phyloP scores from a whole-genome alignment of 2,888 invertebrate genomes.

The Slavum lentiscoides region DNA sequence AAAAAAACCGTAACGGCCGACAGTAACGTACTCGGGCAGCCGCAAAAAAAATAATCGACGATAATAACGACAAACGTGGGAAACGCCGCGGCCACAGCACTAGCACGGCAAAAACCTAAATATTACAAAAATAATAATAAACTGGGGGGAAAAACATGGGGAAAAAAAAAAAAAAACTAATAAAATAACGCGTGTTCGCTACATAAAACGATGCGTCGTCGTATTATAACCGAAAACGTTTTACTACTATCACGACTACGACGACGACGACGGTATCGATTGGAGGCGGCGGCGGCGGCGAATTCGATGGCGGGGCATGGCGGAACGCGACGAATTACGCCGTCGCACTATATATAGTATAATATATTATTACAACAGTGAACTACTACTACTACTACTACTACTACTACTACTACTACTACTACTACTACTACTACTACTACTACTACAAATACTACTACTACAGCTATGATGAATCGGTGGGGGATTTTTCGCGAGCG shows the following conservation, averaged over 20 bases:
- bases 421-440: too few relatives aligned
- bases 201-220: constrained; percentile 1
- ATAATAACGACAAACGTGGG: too few relatives aligned
- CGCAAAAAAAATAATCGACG: not conserved
- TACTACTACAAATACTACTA: not conserved
- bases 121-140: not conserved
- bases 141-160: not conserved
- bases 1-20: not conserved
- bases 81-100: too few relatives aligned
- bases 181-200: constrained; percentile 3
- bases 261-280: constrained; percentile 33
- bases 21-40: not conserved
- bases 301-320: constrained; percentile 16
- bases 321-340: constrained; percentile 23
- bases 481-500: constrained; percentile 45
- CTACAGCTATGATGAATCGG: not conserved
- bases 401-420: too few relatives aligned
- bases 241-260: constrained; percentile 45
- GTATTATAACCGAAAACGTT: constrained; percentile 46
- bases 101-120: not conserved
- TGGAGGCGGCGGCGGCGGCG: too few relatives aligned
- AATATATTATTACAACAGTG: not conserved
- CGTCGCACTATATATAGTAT: not conserved
- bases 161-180: constrained; percentile 2
- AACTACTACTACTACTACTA: too few relatives aligned